These are phyloP conservation scores for Bolinopsis microptera DNA, from an alignment of 37 sponge, comb jelly and placozoan genomes.

Conservation along the genomic window DNA sequence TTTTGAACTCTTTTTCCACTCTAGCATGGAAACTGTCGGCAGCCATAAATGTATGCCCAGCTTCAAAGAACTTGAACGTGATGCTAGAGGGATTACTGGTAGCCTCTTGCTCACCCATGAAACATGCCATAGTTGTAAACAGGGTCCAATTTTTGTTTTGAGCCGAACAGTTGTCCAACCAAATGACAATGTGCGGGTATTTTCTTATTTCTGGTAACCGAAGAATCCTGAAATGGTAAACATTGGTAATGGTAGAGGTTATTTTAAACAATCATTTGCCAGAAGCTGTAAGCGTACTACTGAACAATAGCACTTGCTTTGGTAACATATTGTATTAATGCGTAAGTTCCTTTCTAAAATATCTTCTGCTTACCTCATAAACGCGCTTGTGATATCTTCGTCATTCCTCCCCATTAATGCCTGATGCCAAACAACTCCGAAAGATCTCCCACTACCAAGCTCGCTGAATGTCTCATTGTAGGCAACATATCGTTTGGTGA, in stretches of 20 bases:
- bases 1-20: background rate
- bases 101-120: background rate
- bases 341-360: too few species aligned
- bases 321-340: too few species aligned
- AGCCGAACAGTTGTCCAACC: background rate
- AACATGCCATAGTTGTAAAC: background rate
- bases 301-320: too few species aligned
- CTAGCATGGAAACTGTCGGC: background rate
- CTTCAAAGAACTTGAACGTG: constrained; percentile 8
- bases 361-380: too few species aligned
- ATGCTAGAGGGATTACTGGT: background rate
- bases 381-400: background rate
- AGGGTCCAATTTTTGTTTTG: constrained; percentile 14
- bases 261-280: too few species aligned
- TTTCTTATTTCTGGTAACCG: background rate
- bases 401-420: background rate
- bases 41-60: constrained; percentile 19
- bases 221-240: background rate
- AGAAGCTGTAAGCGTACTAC: too few species aligned
- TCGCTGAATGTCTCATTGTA: background rate
- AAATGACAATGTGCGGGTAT: background rate
- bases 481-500: background rate
- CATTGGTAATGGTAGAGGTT: too few species aligned
- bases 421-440: background rate
- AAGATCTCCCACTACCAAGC: background rate